Base-by-base conservation (phyloP, 2,888 invertebrate species). In the Rutpela maculata region DNA sequence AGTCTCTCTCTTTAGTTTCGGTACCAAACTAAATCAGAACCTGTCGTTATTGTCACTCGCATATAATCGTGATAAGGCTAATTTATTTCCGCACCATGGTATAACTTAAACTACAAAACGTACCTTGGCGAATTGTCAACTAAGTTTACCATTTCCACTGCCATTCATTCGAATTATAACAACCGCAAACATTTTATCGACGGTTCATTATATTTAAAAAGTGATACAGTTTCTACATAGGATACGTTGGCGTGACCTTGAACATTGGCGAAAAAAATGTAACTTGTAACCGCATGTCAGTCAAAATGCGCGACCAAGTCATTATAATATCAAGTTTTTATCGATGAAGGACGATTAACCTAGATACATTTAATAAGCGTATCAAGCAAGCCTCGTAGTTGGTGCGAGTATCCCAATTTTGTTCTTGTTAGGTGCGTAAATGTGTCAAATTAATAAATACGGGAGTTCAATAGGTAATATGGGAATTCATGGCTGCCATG, bases 311-410 rank as follows among this genome's bases (percentile, higher is more conserved):
- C 50, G 50, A 50, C 50, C 15, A n/a, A 50, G n/a, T 17, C 50
- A 63, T 63, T 63, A 63, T 31, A 63, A 63, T 63, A 63, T 31
- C 35, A 35, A 35, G 62, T 63, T 35, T 35, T 63, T 31, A 11
- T 63, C 35, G 62, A n/a, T n/a, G 15, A 62, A 62, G 62, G 62
- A 62, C 62, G 62, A 62, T 9, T 63, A 35, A 63, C 35, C 62
- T n/a, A 63, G 62, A 63, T 63, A 31, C 31, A 63, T 50, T 50
- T 12, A 50, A 50, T 50, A 50, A 26, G 50, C 15, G n/a, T 50
- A 50, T n/a, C 50, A 50, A 50, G n/a, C 50, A 50, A 50, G n/a
- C n/a, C 15, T 17, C 50, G 50, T 50, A 50, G n/a, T 50, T 15
- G 0, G n/a, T 43, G 6, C 7, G 31, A 35, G 31, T 50, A 50